Percentiles rank a stretch among this genome's conserved stretches.
Evolutionary conservation across 2,113 vertebrate species (phyloP).

Genomic region (Ranitomeya imitator): DNA sequence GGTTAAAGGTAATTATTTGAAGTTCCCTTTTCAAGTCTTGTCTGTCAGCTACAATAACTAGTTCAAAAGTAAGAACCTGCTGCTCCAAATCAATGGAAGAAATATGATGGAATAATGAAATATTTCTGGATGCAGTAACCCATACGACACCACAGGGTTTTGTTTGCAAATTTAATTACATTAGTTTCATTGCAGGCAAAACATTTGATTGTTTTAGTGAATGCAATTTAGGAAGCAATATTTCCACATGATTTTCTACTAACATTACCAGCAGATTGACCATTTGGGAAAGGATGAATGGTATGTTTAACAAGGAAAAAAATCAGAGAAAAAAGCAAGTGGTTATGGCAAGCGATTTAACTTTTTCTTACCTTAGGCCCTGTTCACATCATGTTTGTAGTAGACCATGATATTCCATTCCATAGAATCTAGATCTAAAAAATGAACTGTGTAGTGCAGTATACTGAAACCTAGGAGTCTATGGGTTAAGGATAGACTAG

Average conservation of each 20-base stretch:
- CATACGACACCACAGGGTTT: neutral
- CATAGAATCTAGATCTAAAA: no score
- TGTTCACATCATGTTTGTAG: no score
- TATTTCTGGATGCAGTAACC: conserved; percentile 19
- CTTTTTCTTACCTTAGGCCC: no score
- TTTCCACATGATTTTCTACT: neutral
- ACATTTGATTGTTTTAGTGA: conserved; percentile 13
- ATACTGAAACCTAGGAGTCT: no score
- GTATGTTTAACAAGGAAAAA: neutral
- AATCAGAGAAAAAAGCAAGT: neutral
- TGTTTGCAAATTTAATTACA: conserved; percentile 33
- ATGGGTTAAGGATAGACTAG: no score
- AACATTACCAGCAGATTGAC: neutral
- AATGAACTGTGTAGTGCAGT: no score
- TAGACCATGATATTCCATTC: no score
- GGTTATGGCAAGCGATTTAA: neutral
- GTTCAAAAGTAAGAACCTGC: conserved; percentile 57
- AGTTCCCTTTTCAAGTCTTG: conserved; percentile 57
- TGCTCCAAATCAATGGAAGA: conserved; percentile 48
- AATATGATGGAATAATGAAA: conserved; percentile 35
- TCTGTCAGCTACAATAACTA: conserved; percentile 44
- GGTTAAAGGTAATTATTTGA: conserved; percentile 57
- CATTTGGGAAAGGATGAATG: neutral
- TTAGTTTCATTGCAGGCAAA: neutral
- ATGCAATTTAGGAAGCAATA: neutral